Evolutionary conservation across 2,888 invertebrate genomes (phyloP), one percentile per base, ranked within the genome.

Genomic region (Conchocele bisecta): DNA sequence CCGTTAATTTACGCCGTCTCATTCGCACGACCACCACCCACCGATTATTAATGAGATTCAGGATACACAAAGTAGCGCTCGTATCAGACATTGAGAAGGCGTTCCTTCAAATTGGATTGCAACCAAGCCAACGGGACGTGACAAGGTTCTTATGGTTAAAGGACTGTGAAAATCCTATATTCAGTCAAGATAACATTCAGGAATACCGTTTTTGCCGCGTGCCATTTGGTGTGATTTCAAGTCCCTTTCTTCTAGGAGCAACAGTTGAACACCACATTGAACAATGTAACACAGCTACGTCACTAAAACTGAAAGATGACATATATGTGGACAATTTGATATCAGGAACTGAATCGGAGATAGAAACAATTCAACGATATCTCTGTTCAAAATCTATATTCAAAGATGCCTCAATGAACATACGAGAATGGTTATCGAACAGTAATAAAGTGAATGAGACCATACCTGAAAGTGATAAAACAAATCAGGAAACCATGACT

Each of bases 41-140:
- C n/a, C n/a, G n/a, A n/a, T n/a, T n/a, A n/a, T n/a, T n/a, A n/a
- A 20, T 66, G 20, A 9, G 71, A 22, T 71, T 71, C 35, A 17
- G 61, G 13, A 11, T 63, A 31, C 44, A 41, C 22, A 28, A n/a
- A 22, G 39, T 63, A 3, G 63, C 44, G 24, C 31, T 63, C 1
- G 37, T 54, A 26, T 20, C 63, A 22, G 63, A 60, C 35, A 48
- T 59, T 35, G 59, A 59, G 50, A 59, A 59, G 35, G 59, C 59
- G 37, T 59, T 59, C 17, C n/a, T 41, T 1, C 61, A 63, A 22
- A 15, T 63, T 5, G 61, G 53, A 39, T 39, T 63, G 24, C 50
- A 51, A 29, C 15, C 9, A 20, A 26, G 22, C 20, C 53, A 63
- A 35, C 6, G 64, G 35, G 53, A 64, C 35, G 64, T 64, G 15